Conservation (phyloP, 1,140 invertebrate genomes). For the Pseudoatta argentina region DNA sequence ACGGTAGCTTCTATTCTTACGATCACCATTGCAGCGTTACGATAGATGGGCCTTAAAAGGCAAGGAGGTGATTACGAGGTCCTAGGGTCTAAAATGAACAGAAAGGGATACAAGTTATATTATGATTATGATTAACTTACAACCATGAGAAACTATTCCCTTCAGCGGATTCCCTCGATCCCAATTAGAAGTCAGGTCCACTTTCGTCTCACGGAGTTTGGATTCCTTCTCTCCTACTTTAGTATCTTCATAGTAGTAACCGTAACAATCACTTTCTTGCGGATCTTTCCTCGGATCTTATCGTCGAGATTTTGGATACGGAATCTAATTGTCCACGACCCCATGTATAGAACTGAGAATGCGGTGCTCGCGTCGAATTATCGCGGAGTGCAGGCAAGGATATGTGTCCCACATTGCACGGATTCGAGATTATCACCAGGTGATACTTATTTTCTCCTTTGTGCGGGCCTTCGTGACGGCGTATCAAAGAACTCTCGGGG, state of each 20-base stretch:
- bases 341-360: neutral
- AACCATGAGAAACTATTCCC: too few species aligned
- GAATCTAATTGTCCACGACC: slow-evolving; percentile 32
- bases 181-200: too few species aligned
- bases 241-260: neutral
- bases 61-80: too few species aligned
- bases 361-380: slow-evolving; percentile 38
- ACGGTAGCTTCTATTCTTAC: too few species aligned
- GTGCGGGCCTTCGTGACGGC: slow-evolving; percentile 57
- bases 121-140: too few species aligned
- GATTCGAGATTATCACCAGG: slow-evolving; percentile 72
- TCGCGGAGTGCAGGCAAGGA: neutral
- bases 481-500: slow-evolving; percentile 77
- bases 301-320: slow-evolving; percentile 13
- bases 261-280: slow-evolving; percentile 26
- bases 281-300: neutral
- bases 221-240: neutral
- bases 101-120: too few species aligned
- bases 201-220: too few species aligned
- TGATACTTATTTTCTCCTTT: slow-evolving; percentile 78
- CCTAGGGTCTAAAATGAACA: too few species aligned
- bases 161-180: too few species aligned
- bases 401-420: slow-evolving; percentile 59
- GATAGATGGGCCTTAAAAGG: too few species aligned
- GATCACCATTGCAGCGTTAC: too few species aligned